Percentiles rank a stretch among this genome's conserved stretches.
These are phyloP conservation scores for Drosophila lowei DNA, from an alignment of 1,140 invertebrate species.

Conservation along the genomic window DNA sequence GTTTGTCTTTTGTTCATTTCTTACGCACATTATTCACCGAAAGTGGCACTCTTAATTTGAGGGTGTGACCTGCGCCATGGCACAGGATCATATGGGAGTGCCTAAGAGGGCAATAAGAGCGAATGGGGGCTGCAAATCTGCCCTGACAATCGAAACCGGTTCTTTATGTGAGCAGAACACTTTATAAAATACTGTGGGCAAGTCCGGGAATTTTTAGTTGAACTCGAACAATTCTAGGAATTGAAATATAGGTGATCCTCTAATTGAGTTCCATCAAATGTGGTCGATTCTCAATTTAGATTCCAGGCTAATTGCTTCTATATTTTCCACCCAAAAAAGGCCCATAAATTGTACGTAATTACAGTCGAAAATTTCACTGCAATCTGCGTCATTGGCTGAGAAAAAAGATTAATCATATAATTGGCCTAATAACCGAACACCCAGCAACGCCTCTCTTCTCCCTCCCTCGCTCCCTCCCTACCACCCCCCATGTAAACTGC, in stretches of 20 bases:
- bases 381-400: conserved; percentile 61
- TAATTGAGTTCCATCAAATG: conserved; percentile 24
- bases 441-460: conserved; percentile 5
- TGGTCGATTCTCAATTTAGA: conserved; percentile 25
- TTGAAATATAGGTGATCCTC: conserved; percentile 1
- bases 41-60: conserved; percentile 74
- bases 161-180: neutral
- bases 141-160: conserved; percentile 36
- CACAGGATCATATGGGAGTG: conserved; percentile 59
- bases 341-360: conserved; percentile 52
- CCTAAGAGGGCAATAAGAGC: conserved; percentile 51
- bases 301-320: conserved; percentile 50
- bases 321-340: conserved; percentile 34
- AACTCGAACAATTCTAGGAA: neutral
- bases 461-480: neutral
- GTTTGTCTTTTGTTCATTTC: conserved; percentile 39
- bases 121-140: conserved; percentile 9
- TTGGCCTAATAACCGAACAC: conserved; percentile 64
- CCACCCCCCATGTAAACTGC: conserved; percentile 45
- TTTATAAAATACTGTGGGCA: neutral
- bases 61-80: conserved; percentile 65
- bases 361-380: conserved; percentile 36
- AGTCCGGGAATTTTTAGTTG: neutral
- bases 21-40: conserved; percentile 64
- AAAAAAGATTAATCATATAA: conserved; percentile 72